Conservation (phyloP, 2,113 vertebrate genomes). For the Esox niger region DNA sequence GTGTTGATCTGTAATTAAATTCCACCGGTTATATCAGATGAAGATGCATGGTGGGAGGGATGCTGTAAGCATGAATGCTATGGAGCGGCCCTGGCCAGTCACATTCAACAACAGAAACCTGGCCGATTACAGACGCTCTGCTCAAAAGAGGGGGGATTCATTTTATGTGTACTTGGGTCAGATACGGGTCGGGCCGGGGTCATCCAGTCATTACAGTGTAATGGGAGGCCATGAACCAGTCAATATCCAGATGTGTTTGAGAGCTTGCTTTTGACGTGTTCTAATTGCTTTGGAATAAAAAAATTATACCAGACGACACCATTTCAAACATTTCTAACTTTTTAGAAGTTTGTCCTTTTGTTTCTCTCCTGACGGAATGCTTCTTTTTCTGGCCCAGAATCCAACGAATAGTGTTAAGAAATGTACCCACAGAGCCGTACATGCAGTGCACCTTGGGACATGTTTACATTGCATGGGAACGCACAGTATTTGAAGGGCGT, state of each 20-base stretch:
- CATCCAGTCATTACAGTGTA: background rate
- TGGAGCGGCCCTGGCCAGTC: background rate
- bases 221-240: background rate
- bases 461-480: too few relatives aligned
- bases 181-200: background rate
- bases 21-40: conserved; percentile 13
- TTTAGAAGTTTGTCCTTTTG: too few relatives aligned
- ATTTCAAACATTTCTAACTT: too few relatives aligned
- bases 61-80: background rate
- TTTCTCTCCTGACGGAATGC: too few relatives aligned
- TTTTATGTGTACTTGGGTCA: background rate
- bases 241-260: background rate
- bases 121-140: background rate
- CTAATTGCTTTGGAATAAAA: too few relatives aligned
- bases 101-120: background rate
- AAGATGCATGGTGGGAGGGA: conserved; percentile 22
- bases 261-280: too few relatives aligned
- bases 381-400: too few relatives aligned
- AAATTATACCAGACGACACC: too few relatives aligned
- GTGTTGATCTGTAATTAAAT: conserved; percentile 24
- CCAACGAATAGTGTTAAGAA: too few relatives aligned
- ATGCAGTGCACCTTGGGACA: too few relatives aligned
- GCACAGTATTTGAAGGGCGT: too few relatives aligned
- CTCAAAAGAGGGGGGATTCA: background rate
- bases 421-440: too few relatives aligned